Evolutionary conservation across 2,888 invertebrate species (phyloP), one percentile per base, ranked within the genome.

Genomic region (Drosophila testacea): DNA sequence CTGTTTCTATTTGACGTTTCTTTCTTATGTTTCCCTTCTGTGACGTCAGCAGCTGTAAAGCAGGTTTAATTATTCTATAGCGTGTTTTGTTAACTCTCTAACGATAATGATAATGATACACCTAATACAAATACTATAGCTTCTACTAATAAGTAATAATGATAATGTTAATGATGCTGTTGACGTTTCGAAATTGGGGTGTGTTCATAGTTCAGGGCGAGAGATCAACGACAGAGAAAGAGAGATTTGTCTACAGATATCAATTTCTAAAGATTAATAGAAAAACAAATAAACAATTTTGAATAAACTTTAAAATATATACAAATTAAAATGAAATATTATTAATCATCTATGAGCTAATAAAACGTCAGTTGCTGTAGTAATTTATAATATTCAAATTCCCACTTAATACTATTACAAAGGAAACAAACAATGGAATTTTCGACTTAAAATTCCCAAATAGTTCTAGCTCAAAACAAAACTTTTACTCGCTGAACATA

Each of bases 41-140:
- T 79, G 78, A 82, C 78, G 78, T 82, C 78, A 79, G 69, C 54
- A 28, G 22, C 27, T 30, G 4, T 22, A 30, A 16, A 52, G 32
- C 46, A 56, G 48, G 36, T 67, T 71, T 62, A 73, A 73, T 73
- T 56, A 60, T 52, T 50, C 47, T 44, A 30, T 36, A 52, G 63
- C 61, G 41, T 69, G 64, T 69, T 62, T 27, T 47, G 59, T 64
- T 72, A 67, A 51, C 67, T 39, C 22, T 4, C 9, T 10, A 52
- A 57, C 32, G 36, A 52, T 34, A 72, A 56, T 55, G 22, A 48
- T 54, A 38, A 22, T 67, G 36, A 50, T 61, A 30, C 46, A 56
- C 46, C 44, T 28, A 44, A 56, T 44, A 38, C 39, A 13, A 28
- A 16, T 13, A 30, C 13, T 36, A 36, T 7, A n/a, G 9, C 36